Base-by-base conservation (phyloP, 2,113 vertebrate species). In the Rostratula benghalensis region DNA sequence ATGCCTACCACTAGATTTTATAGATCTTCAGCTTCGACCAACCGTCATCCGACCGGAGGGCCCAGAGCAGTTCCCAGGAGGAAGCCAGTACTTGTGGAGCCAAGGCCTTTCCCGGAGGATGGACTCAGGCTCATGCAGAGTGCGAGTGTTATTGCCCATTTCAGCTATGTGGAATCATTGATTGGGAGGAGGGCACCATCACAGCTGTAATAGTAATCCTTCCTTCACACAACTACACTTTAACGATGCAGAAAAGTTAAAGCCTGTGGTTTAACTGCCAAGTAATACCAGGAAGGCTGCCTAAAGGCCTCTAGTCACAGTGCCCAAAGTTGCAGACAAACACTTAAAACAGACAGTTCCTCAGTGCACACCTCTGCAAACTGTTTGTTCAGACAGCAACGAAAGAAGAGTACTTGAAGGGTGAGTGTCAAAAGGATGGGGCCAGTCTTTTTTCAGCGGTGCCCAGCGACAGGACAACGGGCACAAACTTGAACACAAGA, bases 11-110 rank as follows among this genome's bases (percentile, higher is more conserved):
- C 27, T 17, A 51, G 5, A 31, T 25, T 50, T n/a, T 71, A 35
- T 22, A 78, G 73, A 60, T 22, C 33, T 56, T 73, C 41, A 22
- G 17, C 53, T 35, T 69, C 1, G 1, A 43, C 35, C 28, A 77
- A 31, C 20, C 0, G 0, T 30, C 41, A 61, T 27, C 30, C 2
- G 2, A n/a, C 5, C 0, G 0, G 24, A 57, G 46, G 57, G 19
- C 10, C 7, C 33, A 27, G n/a, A 80, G 48, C 2, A 27, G 15
- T 5, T 56, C 48, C 37, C 78, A 64, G 56, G 46, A 64, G 57
- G 61, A 79, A 73, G 67, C 2, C 1, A 2, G 69, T 7, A 9
- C 39, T 43, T 6, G 64, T 21, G 25, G 68, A 20, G 31, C 2
- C 3, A 2, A 15, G 35, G 39, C 56, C 71, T 39, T 46, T 46